Evolutionary conservation across 1,140 invertebrate species (phyloP), one percentile per base, ranked within the genome.

Genomic region (Odontomachus brunneus): DNA sequence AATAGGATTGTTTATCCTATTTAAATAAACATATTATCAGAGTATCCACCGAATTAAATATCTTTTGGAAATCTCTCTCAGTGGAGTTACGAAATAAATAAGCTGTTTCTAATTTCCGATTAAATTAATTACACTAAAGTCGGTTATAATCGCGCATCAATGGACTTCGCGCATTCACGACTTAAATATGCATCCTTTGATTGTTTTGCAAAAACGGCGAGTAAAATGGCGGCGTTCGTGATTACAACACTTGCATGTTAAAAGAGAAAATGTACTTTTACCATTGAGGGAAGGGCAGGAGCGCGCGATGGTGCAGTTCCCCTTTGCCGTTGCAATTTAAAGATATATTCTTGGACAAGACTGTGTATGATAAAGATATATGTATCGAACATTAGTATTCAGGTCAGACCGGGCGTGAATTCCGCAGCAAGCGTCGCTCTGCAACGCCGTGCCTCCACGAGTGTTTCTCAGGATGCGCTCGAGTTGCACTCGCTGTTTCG

Each of bases 351-450:
- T 57, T 80, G 51, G 51, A 69, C 57, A 71, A 71, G 65, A 71
- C 65, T 71, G 33, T 44, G 57, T 65, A 48, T 65, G 78, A 83
- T 86, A 84, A 73, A 69, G 69, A 84, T 75, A 83, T 83, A 86
- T 63, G 86, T 62, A 71, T 26, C 81, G 55, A 57, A 67, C 82
- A 85, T 86, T 87, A 86, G 86, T 87, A 86, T 87, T 87, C 81
- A 17, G 53, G 55, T 53, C 73, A 67, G 84, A 82, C 55, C 24
- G 29, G 51, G 66, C 17, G 62, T 85, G 75, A 86, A 86, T 87
- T 87, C 85, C 29, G 82, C 53, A 33, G 66, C 55, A 15, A 60
- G 19, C 38, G 53, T 60, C 65, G 63, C 22, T 2, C n/a, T 3
- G 33, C 22, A 57, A 26, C 44, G 49, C 51, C 9, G 7, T 71